A percentile compares a stretch with the other conserved stretches of the same genome.
phyloP scores from a whole-genome alignment of 2,113 vertebrate species.

The Peromyscus californicus region DNA sequence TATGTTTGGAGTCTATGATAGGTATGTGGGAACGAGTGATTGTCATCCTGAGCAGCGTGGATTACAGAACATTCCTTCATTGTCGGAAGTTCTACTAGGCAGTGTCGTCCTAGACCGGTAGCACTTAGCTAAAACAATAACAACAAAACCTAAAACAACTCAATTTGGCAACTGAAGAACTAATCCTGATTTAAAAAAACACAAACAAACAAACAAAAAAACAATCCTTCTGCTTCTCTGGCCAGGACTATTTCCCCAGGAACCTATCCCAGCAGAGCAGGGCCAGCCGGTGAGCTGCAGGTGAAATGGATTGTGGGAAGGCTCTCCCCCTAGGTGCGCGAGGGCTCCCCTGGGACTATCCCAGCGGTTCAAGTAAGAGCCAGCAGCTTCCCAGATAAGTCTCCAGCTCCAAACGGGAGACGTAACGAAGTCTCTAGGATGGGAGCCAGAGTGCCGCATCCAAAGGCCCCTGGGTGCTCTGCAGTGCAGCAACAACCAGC shows the following conservation, averaged over 20 bases:
- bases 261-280: neutral
- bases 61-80: neutral
- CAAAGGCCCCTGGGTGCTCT: neutral
- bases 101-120: neutral
- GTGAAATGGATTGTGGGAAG: neutral
- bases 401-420: neutral
- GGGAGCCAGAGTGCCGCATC: neutral
- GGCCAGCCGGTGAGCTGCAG: neutral
- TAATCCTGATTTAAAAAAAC: neutral
- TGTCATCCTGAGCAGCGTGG: neutral
- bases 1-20: neutral
- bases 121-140: neutral
- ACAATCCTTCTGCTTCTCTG: neutral
- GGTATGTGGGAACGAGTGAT: neutral
- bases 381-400: neutral
- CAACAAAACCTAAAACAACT: neutral
- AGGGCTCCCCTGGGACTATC: neutral
- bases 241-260: neutral
- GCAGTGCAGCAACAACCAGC: neutral
- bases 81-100: neutral
- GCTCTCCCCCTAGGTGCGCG: neutral
- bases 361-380: neutral
- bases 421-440: rapidly evolving
- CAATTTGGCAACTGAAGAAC: neutral
- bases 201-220: neutral